phyloP scores from a whole-genome alignment of 2,888 invertebrate species.

The Leucoma salicis region DNA sequence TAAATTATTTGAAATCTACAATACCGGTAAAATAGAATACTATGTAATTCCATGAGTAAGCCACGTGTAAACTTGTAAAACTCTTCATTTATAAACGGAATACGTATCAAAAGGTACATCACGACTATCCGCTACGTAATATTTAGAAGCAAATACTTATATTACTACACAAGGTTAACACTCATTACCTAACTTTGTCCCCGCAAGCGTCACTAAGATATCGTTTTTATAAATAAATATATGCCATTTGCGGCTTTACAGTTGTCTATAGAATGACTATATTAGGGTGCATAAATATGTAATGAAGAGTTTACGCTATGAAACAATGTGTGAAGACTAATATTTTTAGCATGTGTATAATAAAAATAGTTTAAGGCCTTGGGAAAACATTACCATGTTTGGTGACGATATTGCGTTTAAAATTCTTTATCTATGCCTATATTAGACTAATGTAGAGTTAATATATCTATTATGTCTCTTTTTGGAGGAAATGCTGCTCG shows the following conservation, averaged over 20 bases:
- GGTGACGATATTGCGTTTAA: neutral
- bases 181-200: conserved; percentile 23
- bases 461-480: too few relatives aligned
- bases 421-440: too few relatives aligned
- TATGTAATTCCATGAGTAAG: neutral
- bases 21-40: too few relatives aligned
- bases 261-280: conserved; percentile 3
- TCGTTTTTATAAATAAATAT: neutral
- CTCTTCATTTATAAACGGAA: conserved; percentile 3
- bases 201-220: neutral
- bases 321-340: conserved; percentile 22
- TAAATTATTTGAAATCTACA: too few relatives aligned
- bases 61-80: conserved; percentile 1
- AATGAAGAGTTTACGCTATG: conserved; percentile 4
- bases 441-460: too few relatives aligned
- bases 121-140: conserved; percentile 34
- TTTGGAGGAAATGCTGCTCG: too few relatives aligned
- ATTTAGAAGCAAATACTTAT: conserved; percentile 25
- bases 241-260: neutral
- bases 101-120: conserved; percentile 17
- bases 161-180: conserved; percentile 49
- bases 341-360: conserved; percentile 29
- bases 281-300: conserved; percentile 14
- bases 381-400: conserved; percentile 1
- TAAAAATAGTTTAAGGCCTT: conserved; percentile 6